Evolutionary conservation across 1,140 invertebrate genomes (phyloP).

Genomic region (Ditylenchus dipsaci): DNA sequence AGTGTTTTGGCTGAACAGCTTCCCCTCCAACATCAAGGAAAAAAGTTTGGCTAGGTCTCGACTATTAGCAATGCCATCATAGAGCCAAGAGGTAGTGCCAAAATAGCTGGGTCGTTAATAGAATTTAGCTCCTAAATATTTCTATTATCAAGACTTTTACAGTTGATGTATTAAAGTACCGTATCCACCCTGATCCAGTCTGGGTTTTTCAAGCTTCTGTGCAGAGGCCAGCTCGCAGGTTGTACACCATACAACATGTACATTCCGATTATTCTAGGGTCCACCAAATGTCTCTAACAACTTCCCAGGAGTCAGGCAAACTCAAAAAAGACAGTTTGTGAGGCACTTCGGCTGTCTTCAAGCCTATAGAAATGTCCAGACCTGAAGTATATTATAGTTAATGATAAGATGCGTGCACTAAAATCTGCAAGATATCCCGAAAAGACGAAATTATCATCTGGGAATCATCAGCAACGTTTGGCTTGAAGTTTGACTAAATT

Average conservation of each 20-base stretch:
- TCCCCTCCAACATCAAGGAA: constrained; percentile 33
- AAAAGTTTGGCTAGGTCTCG: constrained; percentile 36
- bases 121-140: background rate
- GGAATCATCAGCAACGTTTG: too few relatives aligned
- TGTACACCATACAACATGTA: constrained; percentile 10
- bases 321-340: background rate
- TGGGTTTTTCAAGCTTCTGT: constrained; percentile 34
- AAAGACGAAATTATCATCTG: too few relatives aligned
- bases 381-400: constrained; percentile 4
- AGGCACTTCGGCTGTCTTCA: constrained; percentile 4
- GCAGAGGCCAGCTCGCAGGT: constrained; percentile 19
- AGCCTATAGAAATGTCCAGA: constrained; percentile 47
- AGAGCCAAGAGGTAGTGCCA: constrained; percentile 31
- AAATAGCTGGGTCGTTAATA: background rate
- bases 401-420: too few relatives aligned
- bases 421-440: too few relatives aligned
- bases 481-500: too few relatives aligned
- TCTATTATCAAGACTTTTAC: background rate
- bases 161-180: constrained; percentile 12
- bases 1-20: background rate
- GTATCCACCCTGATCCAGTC: constrained; percentile 39
- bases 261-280: constrained; percentile 40
- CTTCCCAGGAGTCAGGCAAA: constrained; percentile 20
- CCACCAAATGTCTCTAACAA: constrained; percentile 39
- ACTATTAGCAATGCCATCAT: constrained; percentile 33